These are phyloP conservation scores for Andrena fulva DNA, from an alignment of 2,888 invertebrate species.

Conservation along the genomic window DNA sequence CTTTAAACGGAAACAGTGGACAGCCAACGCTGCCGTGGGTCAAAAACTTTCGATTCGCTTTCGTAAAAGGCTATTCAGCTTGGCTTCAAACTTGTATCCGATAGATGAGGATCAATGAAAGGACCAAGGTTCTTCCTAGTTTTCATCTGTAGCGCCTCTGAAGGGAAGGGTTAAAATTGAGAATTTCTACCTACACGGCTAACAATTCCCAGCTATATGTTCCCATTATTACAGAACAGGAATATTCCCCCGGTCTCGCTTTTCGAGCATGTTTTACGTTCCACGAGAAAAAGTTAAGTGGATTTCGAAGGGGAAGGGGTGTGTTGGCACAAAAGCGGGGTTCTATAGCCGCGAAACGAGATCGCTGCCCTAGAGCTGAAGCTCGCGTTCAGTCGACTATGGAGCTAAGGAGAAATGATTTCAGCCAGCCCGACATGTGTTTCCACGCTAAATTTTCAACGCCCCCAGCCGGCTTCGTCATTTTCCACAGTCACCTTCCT, in stretches of 20 bases:
- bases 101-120: background rate
- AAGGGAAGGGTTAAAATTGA: background rate
- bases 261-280: constrained; percentile 10
- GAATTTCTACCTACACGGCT: background rate
- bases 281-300: constrained; percentile 49
- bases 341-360: constrained; percentile 37
- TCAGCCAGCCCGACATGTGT: constrained; percentile 32
- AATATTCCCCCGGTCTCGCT: constrained; percentile 18
- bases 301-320: constrained; percentile 20
- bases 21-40: background rate
- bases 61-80: background rate
- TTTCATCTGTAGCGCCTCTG: background rate
- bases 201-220: background rate
- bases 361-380: constrained; percentile 31
- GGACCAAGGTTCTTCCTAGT: background rate
- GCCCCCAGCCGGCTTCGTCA: constrained; percentile 26
- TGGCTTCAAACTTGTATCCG: background rate
- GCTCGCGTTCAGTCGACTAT: constrained; percentile 30
- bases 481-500: background rate
- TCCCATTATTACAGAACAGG: constrained; percentile 5
- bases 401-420: constrained; percentile 55
- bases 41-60: constrained; percentile 4
- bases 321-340: constrained; percentile 51
- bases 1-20: background rate
- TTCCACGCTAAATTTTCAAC: constrained; percentile 40